Percentiles rank a stretch among this genome's conserved stretches.
Evolutionary conservation across 1,140 invertebrate genomes (phyloP).

Genomic region (Cydia fagiglandana): DNA sequence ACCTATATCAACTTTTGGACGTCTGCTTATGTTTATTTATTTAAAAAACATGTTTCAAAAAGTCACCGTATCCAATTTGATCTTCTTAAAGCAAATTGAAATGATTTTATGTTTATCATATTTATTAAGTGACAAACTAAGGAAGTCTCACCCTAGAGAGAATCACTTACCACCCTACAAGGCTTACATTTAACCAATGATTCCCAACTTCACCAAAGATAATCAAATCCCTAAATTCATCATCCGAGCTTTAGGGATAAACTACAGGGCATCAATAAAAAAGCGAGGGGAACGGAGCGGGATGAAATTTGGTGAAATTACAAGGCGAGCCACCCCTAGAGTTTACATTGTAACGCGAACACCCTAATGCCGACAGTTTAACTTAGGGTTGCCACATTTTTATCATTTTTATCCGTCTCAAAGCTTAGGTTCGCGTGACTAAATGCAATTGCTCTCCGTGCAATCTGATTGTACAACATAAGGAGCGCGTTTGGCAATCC

Average conservation of each 20-base stretch:
- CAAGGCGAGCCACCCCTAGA: conserved; percentile 64
- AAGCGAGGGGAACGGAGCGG: conserved; percentile 52
- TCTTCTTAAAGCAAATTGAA: neutral
- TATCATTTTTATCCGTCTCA: neutral
- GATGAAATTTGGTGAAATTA: conserved; percentile 76
- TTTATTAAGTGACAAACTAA: neutral
- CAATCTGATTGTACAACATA: neutral
- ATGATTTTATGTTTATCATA: neutral
- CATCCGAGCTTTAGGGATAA: conserved; percentile 32
- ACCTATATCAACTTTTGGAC: too few species aligned
- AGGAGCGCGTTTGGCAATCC: neutral
- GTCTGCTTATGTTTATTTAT: too few species aligned
- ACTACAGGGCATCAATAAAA: conserved; percentile 50
- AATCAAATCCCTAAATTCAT: conserved; percentile 31
- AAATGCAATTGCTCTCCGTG: neutral
- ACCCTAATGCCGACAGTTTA: conserved; percentile 74
- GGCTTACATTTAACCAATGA: conserved; percentile 21
- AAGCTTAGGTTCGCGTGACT: conserved; percentile 1
- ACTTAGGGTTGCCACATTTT: conserved; percentile 56
- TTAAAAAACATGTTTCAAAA: too few species aligned
- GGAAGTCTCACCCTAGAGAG: conserved; percentile 3
- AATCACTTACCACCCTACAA: conserved; percentile 13
- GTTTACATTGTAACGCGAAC: conserved; percentile 76
- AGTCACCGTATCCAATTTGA: too few species aligned
- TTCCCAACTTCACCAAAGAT: conserved; percentile 29